phyloP scores from a whole-genome alignment of 2,888 invertebrate genomes.

The Lochmaea crataegi region DNA sequence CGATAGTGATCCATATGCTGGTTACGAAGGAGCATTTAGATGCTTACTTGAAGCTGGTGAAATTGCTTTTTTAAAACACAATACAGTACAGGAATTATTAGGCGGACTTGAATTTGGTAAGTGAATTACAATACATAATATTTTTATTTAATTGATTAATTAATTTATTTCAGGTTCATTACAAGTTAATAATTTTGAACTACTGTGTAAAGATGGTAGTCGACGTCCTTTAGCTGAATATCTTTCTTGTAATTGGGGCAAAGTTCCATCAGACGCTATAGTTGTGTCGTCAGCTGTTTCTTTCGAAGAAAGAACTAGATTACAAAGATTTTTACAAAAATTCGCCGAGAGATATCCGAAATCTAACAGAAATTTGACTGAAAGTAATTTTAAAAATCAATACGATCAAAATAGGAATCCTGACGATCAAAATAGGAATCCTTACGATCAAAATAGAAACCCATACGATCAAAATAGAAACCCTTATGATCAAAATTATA shows the following conservation, averaged over 20 bases:
- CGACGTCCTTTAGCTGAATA: slow-evolving; percentile 77
- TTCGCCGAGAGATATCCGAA: slow-evolving; percentile 69
- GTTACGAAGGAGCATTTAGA: slow-evolving; percentile 88
- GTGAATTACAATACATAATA: neutral
- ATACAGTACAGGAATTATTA: slow-evolving; percentile 81
- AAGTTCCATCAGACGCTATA: slow-evolving; percentile 84
- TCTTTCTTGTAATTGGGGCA: slow-evolving; percentile 86
- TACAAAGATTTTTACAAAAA: slow-evolving; percentile 75
- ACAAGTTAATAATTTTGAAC: slow-evolving; percentile 77
- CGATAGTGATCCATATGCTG: slow-evolving; percentile 87
- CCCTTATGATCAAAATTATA: slow-evolving; percentile 50
- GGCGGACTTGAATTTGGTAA: slow-evolving; percentile 71
- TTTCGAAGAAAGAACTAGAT: slow-evolving; percentile 69
- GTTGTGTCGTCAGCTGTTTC: slow-evolving; percentile 86
- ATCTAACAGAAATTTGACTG: slow-evolving; percentile 34
- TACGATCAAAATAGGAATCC: slow-evolving; percentile 53
- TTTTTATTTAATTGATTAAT: neutral
- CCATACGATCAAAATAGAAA: slow-evolving; percentile 33
- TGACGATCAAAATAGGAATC: slow-evolving; percentile 53
- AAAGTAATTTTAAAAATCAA: slow-evolving; percentile 40
- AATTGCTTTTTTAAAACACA: slow-evolving; percentile 90
- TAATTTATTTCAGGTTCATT: slow-evolving; percentile 69
- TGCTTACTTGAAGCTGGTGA: slow-evolving; percentile 89
- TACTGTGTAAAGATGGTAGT: slow-evolving; percentile 84
- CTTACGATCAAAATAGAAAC: slow-evolving; percentile 44